These are phyloP conservation scores for Rhogogaster chlorosoma DNA, from an alignment of 2,888 invertebrate species.

Conservation along the genomic window DNA sequence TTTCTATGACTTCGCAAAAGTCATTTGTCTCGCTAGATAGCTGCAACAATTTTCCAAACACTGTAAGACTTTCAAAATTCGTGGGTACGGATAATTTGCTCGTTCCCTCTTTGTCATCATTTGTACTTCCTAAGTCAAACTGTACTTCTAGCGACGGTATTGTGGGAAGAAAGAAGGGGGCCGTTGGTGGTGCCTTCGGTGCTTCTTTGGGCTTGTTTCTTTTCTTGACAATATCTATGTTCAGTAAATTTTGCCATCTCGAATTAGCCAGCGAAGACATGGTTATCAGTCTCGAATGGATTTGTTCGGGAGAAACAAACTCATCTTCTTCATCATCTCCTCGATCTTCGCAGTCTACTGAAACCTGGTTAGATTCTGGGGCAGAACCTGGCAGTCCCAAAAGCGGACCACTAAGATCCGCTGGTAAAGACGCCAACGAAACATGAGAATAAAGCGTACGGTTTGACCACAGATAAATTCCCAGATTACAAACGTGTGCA, in stretches of 20 bases:
- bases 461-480: constrained; percentile 97
- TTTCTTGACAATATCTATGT: constrained; percentile 91
- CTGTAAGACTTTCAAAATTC: constrained; percentile 83
- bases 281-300: constrained; percentile 88
- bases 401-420: constrained; percentile 79
- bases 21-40: constrained; percentile 78
- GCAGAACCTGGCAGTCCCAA: constrained; percentile 78
- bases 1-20: constrained; percentile 82
- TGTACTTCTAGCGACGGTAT: constrained; percentile 89
- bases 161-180: constrained; percentile 98
- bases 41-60: constrained; percentile 84
- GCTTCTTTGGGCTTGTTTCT: constrained; percentile 94
- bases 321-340: constrained; percentile 80
- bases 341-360: constrained; percentile 82
- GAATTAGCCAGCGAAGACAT: constrained; percentile 92
- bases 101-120: constrained; percentile 73
- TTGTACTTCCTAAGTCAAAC: constrained; percentile 85
- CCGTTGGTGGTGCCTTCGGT: constrained; percentile 90
- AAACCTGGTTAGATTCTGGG: constrained; percentile 78
- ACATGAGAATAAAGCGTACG: constrained; percentile 90
- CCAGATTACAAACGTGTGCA: constrained; percentile 92
- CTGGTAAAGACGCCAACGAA: constrained; percentile 84
- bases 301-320: constrained; percentile 88
- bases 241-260: constrained; percentile 94
- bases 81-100: constrained; percentile 81